Conservation (phyloP, 2,888 invertebrate genomes). For the Epirrhoe tristata region DNA sequence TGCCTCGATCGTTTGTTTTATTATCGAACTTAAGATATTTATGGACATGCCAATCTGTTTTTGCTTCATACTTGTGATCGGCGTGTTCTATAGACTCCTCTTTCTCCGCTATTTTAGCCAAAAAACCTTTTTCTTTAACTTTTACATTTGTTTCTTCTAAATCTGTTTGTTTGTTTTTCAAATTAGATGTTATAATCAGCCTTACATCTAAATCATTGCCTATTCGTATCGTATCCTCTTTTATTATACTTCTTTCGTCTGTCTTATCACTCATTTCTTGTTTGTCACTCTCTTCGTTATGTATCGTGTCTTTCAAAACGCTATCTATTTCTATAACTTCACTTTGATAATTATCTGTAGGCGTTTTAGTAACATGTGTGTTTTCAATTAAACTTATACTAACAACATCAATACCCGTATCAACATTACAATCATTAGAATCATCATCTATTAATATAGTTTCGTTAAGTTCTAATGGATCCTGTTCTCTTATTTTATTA, state of each 20-base stretch:
- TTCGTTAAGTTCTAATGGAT: slow-evolving; percentile 7
- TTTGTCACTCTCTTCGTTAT: background rate
- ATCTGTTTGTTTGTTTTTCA: background rate
- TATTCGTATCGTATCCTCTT: slow-evolving; percentile 19
- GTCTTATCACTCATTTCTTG: background rate
- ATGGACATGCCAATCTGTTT: background rate
- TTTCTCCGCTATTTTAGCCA: background rate
- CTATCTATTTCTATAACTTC: background rate
- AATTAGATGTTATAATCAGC: slow-evolving; percentile 10
- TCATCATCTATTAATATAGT: slow-evolving; percentile 32
- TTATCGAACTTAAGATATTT: background rate
- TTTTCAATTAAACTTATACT: background rate
- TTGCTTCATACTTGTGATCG: background rate
- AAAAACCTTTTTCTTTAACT: background rate
- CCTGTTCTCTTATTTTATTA: slow-evolving; percentile 1
- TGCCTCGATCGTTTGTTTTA: background rate
- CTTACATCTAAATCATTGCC: slow-evolving; percentile 9
- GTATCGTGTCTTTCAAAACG: background rate
- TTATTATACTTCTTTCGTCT: background rate
- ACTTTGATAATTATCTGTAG: background rate
- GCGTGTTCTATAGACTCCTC: background rate
- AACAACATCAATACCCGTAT: background rate
- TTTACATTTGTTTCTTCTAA: slow-evolving; percentile 2
- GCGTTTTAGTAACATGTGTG: background rate
- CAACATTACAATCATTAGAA: slow-evolving; percentile 9